phyloP scores from a whole-genome alignment of 2,888 invertebrate genomes.

The Bugula neritina region DNA sequence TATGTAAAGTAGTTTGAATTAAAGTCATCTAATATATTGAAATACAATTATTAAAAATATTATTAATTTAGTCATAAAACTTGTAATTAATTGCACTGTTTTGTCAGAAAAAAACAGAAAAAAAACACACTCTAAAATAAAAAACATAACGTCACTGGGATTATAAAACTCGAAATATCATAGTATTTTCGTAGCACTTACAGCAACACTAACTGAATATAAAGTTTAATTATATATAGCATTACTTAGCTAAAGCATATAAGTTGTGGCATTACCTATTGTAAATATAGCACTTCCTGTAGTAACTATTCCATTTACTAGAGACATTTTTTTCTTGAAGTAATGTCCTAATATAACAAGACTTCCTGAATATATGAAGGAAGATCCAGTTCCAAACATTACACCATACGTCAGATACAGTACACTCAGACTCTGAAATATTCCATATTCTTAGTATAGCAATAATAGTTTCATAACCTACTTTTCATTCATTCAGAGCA shows the following conservation, averaged over 20 bases:
- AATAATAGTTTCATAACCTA: neutral
- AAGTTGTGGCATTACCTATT: no score
- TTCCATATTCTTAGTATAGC: neutral
- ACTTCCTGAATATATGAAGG: slow-evolving; percentile 84
- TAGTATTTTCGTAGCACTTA: no score
- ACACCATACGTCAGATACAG: slow-evolving; percentile 82
- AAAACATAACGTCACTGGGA: no score
- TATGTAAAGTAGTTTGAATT: no score
- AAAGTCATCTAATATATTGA: no score
- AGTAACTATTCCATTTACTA: slow-evolving; percentile 84
- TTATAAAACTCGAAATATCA: no score
- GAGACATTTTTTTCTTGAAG: slow-evolving; percentile 72
- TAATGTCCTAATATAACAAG: slow-evolving; percentile 87
- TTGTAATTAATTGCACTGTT: no score
- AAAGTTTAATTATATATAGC: neutral
- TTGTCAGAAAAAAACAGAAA: neutral
- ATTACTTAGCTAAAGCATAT: no score
- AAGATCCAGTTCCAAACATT: slow-evolving; percentile 80
- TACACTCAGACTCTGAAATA: slow-evolving; percentile 65
- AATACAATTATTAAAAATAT: no score
- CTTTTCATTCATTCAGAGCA: neutral
- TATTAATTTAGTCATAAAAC: no score
- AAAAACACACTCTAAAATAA: neutral
- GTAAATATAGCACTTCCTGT: slow-evolving; percentile 86
- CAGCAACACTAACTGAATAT: neutral